A percentile compares a stretch with the other conserved stretches of the same genome.
phyloP scores from a whole-genome alignment of 2,888 invertebrate species.

The Frankliniella intonsa region DNA sequence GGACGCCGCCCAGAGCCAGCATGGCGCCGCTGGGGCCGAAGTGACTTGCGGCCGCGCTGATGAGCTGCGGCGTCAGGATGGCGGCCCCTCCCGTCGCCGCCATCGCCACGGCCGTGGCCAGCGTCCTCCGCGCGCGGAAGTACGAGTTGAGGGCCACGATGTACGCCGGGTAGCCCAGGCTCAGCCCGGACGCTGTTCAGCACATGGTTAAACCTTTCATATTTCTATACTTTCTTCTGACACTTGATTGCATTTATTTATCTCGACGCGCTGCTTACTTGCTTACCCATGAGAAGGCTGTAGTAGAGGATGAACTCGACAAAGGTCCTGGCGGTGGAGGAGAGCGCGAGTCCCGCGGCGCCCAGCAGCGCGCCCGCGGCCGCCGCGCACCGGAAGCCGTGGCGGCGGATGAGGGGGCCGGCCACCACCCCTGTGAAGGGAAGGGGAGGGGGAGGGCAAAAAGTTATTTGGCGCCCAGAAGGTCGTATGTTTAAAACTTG shows the following conservation, averaged over 20 bases:
- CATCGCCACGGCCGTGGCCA: not conserved
- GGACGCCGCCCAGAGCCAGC: not conserved
- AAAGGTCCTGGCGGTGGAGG: not conserved
- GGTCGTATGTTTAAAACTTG: not conserved
- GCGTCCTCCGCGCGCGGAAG: not conserved
- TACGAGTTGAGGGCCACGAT: slow-evolving; percentile 4
- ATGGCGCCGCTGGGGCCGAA: not conserved
- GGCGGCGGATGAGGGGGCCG: not conserved
- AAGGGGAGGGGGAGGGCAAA: not conserved
- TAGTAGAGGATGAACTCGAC: not conserved
- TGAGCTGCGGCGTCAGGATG: not conserved
- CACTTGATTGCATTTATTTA: too few species aligned
- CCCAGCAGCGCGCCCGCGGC: not conserved
- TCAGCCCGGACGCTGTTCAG: not conserved
- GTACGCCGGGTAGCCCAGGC: not conserved
- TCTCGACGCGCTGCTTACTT: too few species aligned
- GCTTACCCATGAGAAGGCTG: slow-evolving; percentile 6
- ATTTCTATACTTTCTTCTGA: not conserved
- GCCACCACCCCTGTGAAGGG: not conserved
- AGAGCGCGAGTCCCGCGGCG: not conserved
- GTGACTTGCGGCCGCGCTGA: not conserved
- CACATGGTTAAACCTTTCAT: not conserved
- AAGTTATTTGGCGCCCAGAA: not conserved
- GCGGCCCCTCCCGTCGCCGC: not conserved
- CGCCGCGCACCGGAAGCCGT: not conserved